phyloP scores from a whole-genome alignment of 1,140 invertebrate genomes.

The Drosophila obscura region DNA sequence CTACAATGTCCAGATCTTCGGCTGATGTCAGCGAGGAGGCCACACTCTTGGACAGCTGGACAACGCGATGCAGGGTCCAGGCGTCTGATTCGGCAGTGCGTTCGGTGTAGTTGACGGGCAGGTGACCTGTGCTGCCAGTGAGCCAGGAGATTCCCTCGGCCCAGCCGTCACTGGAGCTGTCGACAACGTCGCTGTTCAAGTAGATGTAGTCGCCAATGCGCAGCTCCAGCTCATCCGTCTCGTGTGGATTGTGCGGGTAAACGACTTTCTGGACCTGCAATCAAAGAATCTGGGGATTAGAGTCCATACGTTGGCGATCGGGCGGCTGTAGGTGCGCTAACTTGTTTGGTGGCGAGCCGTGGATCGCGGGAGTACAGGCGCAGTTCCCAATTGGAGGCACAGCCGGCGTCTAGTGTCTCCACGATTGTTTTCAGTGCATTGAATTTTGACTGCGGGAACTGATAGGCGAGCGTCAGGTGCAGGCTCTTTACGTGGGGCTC shows the following conservation, averaged over 20 bases:
- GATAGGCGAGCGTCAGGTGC: conserved; percentile 94
- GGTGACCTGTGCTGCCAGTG: conserved; percentile 90
- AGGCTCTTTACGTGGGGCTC: conserved; percentile 92
- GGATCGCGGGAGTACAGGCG: conserved; percentile 93
- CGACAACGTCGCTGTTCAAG: conserved; percentile 89
- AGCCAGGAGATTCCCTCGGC: conserved; percentile 94
- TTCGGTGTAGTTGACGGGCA: conserved; percentile 92
- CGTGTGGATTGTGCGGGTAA: conserved; percentile 90
- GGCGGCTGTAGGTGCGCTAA: conserved; percentile 71
- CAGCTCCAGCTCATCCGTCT: conserved; percentile 93
- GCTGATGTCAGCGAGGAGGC: conserved; percentile 84
- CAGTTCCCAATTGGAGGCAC: conserved; percentile 91
- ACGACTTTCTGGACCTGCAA: conserved; percentile 91
- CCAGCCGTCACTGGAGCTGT: conserved; percentile 92
- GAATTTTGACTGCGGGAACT: conserved; percentile 90
- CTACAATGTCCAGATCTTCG: conserved; percentile 84
- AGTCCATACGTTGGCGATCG: neutral
- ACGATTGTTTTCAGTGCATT: conserved; percentile 89
- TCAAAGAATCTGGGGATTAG: neutral
- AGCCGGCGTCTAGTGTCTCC: conserved; percentile 87
- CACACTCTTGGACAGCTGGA: conserved; percentile 85
- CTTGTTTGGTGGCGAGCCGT: conserved; percentile 90
- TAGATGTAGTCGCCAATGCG: conserved; percentile 94
- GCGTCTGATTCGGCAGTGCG: conserved; percentile 94
- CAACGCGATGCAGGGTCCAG: conserved; percentile 92